Evolutionary conservation across 2,797 vertebrate genomes (phyloP).

Genomic region (Rhinogobio ventralis): DNA sequence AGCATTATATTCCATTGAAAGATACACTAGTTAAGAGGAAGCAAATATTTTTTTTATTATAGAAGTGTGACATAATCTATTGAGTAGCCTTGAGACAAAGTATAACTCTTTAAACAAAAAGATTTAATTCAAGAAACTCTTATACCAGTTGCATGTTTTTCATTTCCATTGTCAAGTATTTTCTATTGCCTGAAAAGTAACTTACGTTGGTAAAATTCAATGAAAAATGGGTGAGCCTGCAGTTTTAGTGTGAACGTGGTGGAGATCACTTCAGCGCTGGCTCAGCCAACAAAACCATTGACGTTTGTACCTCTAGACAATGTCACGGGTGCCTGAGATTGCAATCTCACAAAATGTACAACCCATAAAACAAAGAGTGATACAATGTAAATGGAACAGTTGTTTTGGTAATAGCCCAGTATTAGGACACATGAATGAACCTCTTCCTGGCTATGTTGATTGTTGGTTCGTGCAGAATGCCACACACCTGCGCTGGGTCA

Average conservation of each 20-base stretch:
- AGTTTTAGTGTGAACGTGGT: slow-evolving; percentile 53
- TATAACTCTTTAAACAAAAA: not conserved
- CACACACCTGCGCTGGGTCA: slow-evolving; percentile 56
- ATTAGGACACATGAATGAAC: slow-evolving; percentile 58
- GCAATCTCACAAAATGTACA: slow-evolving; percentile 58
- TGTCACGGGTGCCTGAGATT: slow-evolving; percentile 57
- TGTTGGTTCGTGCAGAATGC: slow-evolving; percentile 68
- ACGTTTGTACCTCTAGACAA: slow-evolving; percentile 52
- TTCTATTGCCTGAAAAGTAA: slow-evolving; percentile 14
- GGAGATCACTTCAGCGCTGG: slow-evolving; percentile 48
- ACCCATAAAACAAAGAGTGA: slow-evolving; percentile 63
- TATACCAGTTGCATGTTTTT: not conserved
- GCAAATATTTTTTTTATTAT: not conserved
- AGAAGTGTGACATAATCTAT: not conserved
- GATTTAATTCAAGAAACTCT: not conserved
- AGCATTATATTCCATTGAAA: slow-evolving; percentile 12
- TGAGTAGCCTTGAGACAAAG: not conserved
- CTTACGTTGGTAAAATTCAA: not conserved
- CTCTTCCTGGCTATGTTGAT: slow-evolving; percentile 54
- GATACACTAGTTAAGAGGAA: not conserved
- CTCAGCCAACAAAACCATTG: slow-evolving; percentile 53
- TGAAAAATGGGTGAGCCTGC: slow-evolving; percentile 4
- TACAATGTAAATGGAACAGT: slow-evolving; percentile 62
- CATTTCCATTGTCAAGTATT: not conserved
- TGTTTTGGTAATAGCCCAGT: slow-evolving; percentile 58